Base-by-base conservation (phyloP, 2,888 invertebrate genomes). In the Cosmopolites sordidus region DNA sequence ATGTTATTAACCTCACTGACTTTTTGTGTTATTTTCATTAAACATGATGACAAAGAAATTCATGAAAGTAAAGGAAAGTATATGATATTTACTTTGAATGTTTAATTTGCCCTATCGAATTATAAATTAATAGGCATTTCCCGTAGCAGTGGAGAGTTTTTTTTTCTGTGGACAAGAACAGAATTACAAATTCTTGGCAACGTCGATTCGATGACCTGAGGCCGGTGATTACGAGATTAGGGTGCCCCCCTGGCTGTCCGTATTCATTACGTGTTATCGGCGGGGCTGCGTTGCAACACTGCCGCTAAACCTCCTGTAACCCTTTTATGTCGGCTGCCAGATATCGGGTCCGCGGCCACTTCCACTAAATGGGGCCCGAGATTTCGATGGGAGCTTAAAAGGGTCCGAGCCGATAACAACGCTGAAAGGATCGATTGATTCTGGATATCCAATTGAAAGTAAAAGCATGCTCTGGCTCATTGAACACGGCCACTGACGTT, bases 251-350 rank as follows among this genome's bases (percentile, higher is more conserved):
- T 39, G 43, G 54, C 52, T 56, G 58, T 56, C 48, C 58, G 55
- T 56, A 56, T 58, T 54, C 56, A 55, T 58, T 58, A 54, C 50
- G 56, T 47, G 58, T 56, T 58, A 58, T 58, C 58, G 53, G 49
- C 51, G 37, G 51, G 44, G 48, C 47, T 48, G 51, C 48, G 43
- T 51, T 45, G 48, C 44, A 27, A 41, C 44, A 47, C 39, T 44
- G 51, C 44, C 42, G 48, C 37, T 55, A 48, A 55, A 54, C 55
- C 55, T 40, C 43, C 48, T 39, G 51, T 44, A 51, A 51, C 56
- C 56, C 56, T 56, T 56, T 51, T 45, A 51, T 48, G 56, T 56
- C 45, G 39, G 17, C 48, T 43, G 50, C 44, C 48, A 54, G 55
- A 55, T 55, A 55, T 47, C 55, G 55, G 48, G 43, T 11, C 51